These are phyloP conservation scores for Cydia fagiglandana DNA, from an alignment of 1,140 invertebrate species.

Conservation along the genomic window DNA sequence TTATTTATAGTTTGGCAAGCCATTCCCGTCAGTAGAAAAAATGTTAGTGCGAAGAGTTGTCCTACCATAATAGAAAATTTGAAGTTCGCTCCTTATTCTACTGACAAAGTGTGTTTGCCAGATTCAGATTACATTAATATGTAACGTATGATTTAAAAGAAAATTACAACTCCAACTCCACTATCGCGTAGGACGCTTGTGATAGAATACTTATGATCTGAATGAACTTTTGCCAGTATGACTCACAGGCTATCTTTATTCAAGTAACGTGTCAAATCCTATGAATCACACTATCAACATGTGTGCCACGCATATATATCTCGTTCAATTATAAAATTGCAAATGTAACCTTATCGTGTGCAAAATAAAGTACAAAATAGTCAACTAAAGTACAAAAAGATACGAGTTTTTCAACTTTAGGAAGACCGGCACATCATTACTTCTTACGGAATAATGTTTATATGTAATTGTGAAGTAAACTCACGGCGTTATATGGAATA, in stretches of 20 bases:
- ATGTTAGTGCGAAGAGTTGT: too few species aligned
- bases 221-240: slow-evolving; percentile 18
- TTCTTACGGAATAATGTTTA: neutral
- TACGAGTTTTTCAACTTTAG: neutral
- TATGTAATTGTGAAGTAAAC: neutral
- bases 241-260: slow-evolving; percentile 20
- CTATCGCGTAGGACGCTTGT: neutral
- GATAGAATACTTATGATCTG: slow-evolving; percentile 11
- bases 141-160: neutral
- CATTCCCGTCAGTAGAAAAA: too few species aligned
- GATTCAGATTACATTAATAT: too few species aligned
- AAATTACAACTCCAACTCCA: neutral
- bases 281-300: slow-evolving; percentile 15
- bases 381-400: neutral
- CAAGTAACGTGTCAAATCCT: slow-evolving; percentile 24
- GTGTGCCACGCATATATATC: slow-evolving; percentile 1
- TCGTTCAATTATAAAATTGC: neutral
- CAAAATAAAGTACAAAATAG: neutral
- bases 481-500: neutral
- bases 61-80: too few species aligned
- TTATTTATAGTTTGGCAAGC: neutral
- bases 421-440: slow-evolving; percentile 11
- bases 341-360: neutral
- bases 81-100: too few species aligned
- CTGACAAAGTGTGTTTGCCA: too few species aligned